phyloP scores from a whole-genome alignment of 1,140 invertebrate genomes.

The Camponotus vicinus region DNA sequence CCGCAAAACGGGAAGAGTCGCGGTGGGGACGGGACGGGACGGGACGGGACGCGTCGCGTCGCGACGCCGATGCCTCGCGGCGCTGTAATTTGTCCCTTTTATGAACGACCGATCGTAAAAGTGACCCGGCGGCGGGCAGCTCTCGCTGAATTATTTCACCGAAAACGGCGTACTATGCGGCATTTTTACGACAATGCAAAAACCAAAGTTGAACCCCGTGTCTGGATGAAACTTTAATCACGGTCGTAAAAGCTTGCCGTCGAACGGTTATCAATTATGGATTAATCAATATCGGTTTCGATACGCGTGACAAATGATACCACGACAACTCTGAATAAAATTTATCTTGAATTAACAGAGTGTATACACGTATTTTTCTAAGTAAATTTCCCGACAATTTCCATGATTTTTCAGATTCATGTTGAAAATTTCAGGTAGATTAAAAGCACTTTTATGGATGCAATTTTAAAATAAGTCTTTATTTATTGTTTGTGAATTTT shows the following conservation, averaged over 20 bases:
- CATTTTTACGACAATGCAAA: slow-evolving; percentile 65
- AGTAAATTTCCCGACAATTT: no score
- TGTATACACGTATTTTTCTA: no score
- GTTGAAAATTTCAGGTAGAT: no score
- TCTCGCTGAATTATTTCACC: slow-evolving; percentile 47
- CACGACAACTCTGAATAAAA: neutral
- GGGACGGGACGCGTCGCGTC: neutral
- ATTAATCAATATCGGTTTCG: slow-evolving; percentile 39
- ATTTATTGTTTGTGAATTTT: no score
- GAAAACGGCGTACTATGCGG: slow-evolving; percentile 41
- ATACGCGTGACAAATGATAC: neutral
- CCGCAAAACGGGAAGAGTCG: slow-evolving; percentile 44
- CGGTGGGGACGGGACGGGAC: neutral
- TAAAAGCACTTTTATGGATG: no score
- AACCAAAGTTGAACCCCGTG: slow-evolving; percentile 31
- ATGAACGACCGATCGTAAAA: slow-evolving; percentile 68
- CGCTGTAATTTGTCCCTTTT: slow-evolving; percentile 64
- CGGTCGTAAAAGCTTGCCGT: slow-evolving; percentile 22
- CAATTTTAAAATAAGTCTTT: no score
- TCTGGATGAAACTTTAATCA: slow-evolving; percentile 51
- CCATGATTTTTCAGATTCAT: no score
- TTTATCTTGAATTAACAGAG: neutral
- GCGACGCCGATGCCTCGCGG: slow-evolving; percentile 47
- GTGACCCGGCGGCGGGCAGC: neutral
- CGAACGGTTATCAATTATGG: neutral